Percentiles rank a stretch among this genome's conserved stretches.
phyloP scores from a whole-genome alignment of 1,140 invertebrate genomes.

The Drosophila neocordata region DNA sequence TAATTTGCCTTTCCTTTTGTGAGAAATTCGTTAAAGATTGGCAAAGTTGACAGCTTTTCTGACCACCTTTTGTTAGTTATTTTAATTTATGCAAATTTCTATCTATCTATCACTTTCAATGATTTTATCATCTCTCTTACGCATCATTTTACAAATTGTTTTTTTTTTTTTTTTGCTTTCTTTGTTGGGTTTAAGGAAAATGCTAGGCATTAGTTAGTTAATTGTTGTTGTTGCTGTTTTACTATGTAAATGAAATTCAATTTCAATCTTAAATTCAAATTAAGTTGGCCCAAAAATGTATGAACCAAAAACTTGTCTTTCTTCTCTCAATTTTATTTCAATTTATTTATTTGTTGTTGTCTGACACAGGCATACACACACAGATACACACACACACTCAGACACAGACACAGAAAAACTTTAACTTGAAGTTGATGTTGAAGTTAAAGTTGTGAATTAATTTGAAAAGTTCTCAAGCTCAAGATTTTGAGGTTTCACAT shows the following conservation, averaged over 20 bases:
- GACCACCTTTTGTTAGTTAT: constrained; percentile 22
- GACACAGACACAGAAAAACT: constrained; percentile 9
- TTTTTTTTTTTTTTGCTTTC: constrained; percentile 5
- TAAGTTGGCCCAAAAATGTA: constrained; percentile 16
- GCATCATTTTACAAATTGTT: constrained; percentile 75
- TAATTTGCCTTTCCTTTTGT: constrained; percentile 24
- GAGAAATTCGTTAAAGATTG: not conserved
- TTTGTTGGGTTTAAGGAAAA: constrained; percentile 59
- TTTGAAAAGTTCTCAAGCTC: constrained; percentile 58
- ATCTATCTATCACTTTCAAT: constrained; percentile 6
- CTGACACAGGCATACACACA: constrained; percentile 15
- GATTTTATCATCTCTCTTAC: constrained; percentile 70
- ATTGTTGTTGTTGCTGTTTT: constrained; percentile 11
- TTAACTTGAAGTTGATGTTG: not conserved
- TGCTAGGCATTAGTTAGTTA: constrained; percentile 21
- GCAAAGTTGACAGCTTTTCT: constrained; percentile 3
- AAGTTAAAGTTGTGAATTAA: constrained; percentile 56
- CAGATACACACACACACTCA: constrained; percentile 32
- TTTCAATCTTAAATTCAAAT: constrained; percentile 26
- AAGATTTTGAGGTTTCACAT: constrained; percentile 40
- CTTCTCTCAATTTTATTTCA: constrained; percentile 31
- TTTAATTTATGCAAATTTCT: constrained; percentile 73
- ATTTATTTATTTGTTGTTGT: constrained; percentile 48
- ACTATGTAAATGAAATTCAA: constrained; percentile 8
- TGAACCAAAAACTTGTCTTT: not conserved